Evolutionary conservation across 2,113 vertebrate genomes (phyloP).

Genomic region (Pelusios castaneus): DNA sequence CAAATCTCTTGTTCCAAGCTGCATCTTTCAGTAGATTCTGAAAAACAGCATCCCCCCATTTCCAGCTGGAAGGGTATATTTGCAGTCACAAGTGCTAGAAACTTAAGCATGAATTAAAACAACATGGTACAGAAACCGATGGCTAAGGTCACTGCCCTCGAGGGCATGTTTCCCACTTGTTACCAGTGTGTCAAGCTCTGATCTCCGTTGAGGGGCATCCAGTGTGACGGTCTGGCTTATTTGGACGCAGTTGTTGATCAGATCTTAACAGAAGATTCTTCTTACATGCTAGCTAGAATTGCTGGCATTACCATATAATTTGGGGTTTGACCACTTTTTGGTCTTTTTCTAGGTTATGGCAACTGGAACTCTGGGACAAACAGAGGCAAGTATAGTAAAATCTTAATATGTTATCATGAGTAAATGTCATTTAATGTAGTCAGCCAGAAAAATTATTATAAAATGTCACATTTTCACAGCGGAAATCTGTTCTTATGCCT

Average conservation of each 20-base stretch:
- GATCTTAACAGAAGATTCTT: fast-evolving
- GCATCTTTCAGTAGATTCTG: too few relatives aligned
- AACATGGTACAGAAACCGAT: fast-evolving
- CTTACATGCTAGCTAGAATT: fast-evolving
- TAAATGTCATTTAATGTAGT: not conserved
- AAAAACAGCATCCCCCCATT: not conserved
- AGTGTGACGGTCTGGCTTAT: fast-evolving
- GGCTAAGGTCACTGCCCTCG: fast-evolving
- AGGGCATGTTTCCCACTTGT: fast-evolving
- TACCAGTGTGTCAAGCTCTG: not conserved
- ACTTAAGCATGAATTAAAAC: not conserved
- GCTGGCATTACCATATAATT: fast-evolving
- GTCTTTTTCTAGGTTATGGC: slow-evolving; percentile 75
- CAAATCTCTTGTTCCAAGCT: not conserved
- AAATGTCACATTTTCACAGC: not conserved
- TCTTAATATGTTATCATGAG: not conserved
- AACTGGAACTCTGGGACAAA: slow-evolving; percentile 79
- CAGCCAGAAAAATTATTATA: not conserved
- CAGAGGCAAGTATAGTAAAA: slow-evolving; percentile 70
- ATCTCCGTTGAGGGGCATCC: fast-evolving
- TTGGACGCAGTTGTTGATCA: fast-evolving
- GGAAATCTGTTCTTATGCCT: not conserved
- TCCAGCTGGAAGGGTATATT: not conserved
- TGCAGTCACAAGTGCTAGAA: not conserved
- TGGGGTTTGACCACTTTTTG: not conserved